phyloP scores from a whole-genome alignment of 2,797 vertebrate species.

The Pipistrellus kuhlii region DNA sequence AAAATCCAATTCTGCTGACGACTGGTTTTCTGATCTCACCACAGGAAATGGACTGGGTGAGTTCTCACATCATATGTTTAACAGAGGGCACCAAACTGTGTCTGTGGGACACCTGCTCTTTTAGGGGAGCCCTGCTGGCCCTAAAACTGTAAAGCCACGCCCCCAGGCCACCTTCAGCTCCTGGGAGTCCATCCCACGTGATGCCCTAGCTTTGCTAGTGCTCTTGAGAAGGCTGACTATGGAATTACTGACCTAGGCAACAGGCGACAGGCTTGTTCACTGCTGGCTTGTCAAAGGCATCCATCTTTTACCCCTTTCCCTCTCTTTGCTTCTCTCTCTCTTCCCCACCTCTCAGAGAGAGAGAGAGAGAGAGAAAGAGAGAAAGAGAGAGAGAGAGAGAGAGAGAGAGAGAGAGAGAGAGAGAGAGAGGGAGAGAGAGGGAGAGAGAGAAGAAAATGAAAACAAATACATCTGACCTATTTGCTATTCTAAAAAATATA shows the following conservation, averaged over 20 bases:
- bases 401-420: no score
- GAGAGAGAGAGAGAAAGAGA: no score
- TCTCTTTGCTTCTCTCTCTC: constrained; percentile 4
- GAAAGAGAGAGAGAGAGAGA: no score
- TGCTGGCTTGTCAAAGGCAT: constrained; percentile 46
- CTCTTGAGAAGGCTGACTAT: constrained; percentile 28
- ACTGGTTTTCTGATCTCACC: constrained; percentile 69
- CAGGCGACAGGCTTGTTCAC: constrained; percentile 57
- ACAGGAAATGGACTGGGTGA: constrained; percentile 77
- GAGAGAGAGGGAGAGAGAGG: no score
- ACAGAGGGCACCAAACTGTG: constrained; percentile 61
- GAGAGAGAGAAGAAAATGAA: background rate
- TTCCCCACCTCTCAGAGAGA: background rate
- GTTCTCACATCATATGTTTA: constrained; percentile 71
- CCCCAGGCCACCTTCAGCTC: background rate
- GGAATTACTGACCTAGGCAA: constrained; percentile 59
- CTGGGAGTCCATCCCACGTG: background rate
- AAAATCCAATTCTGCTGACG: constrained; percentile 77
- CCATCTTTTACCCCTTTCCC: constrained; percentile 56
- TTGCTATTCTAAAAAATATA: background rate
- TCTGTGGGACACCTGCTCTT: constrained; percentile 59
- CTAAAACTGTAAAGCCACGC: background rate
- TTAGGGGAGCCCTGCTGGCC: background rate
- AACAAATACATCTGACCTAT: constrained; percentile 21
- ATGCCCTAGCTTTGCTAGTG: background rate